These are phyloP conservation scores for Zonitis immaculata DNA, from an alignment of 2,888 invertebrate species.

Conservation along the genomic window DNA sequence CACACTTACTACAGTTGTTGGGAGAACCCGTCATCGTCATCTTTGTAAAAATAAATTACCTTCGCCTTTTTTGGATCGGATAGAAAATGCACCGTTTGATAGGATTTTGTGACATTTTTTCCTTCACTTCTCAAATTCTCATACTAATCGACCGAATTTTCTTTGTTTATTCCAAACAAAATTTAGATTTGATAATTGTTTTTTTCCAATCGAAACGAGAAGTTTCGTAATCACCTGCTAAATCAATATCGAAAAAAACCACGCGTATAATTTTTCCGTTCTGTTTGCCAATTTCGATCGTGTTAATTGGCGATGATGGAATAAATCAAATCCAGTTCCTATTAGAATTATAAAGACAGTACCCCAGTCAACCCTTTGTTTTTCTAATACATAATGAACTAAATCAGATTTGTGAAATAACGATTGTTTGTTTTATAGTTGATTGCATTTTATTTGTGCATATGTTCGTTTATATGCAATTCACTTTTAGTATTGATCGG, in stretches of 20 bases:
- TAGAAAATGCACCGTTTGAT: slow-evolving; percentile 11
- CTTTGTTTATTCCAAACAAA: too few species aligned
- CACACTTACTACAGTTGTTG: background rate
- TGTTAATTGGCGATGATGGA: background rate
- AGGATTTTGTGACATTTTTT: background rate
- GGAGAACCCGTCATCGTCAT: background rate
- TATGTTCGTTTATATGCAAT: slow-evolving; percentile 17
- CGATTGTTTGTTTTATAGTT: background rate
- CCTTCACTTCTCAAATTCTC: slow-evolving; percentile 1
- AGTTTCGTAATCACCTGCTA: too few species aligned
- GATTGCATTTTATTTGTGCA: background rate
- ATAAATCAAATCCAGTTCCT: background rate
- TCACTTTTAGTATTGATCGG: slow-evolving; percentile 17
- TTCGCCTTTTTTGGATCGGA: slow-evolving; percentile 17
- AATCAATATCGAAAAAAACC: background rate
- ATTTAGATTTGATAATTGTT: too few species aligned
- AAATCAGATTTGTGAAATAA: too few species aligned
- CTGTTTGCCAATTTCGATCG: background rate
- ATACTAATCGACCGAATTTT: slow-evolving; percentile 10
- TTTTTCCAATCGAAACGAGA: background rate
- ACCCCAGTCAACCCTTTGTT: too few species aligned
- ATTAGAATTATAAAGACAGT: too few species aligned
- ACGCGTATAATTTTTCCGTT: background rate
- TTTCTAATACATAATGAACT: too few species aligned
- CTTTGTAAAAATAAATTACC: slow-evolving; percentile 13